Evolutionary conservation across 2,888 invertebrate genomes (phyloP).

Genomic region (Argyresthia goedartella): DNA sequence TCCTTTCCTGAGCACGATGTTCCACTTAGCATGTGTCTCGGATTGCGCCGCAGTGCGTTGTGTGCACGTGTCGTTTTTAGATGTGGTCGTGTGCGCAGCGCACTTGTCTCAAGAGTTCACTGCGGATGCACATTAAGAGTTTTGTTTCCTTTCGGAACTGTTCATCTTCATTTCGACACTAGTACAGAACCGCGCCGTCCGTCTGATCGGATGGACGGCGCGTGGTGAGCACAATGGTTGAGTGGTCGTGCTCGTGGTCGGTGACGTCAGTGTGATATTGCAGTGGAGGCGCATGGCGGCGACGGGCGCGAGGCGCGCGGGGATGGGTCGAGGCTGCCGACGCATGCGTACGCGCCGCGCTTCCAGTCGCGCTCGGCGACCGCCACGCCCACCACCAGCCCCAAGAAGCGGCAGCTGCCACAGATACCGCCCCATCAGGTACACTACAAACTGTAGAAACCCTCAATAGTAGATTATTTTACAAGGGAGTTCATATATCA

Average conservation of each 20-base stretch:
- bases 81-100: slow-evolving; percentile 19
- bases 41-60: slow-evolving; percentile 18
- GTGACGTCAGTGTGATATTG: slow-evolving; percentile 16
- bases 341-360: slow-evolving; percentile 74
- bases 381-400: slow-evolving; percentile 94
- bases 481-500: too few relatives aligned
- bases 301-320: slow-evolving; percentile 24
- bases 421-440: slow-evolving; percentile 88
- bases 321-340: slow-evolving; percentile 53
- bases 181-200: too few relatives aligned
- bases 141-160: neutral
- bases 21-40: slow-evolving; percentile 25
- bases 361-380: slow-evolving; percentile 90
- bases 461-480: neutral
- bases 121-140: neutral
- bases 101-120: slow-evolving; percentile 7
- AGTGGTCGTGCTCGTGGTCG: neutral
- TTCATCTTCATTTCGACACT: neutral
- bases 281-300: slow-evolving; percentile 28
- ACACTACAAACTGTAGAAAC: slow-evolving; percentile 1
- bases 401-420: slow-evolving; percentile 96
- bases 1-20: slow-evolving; percentile 51
- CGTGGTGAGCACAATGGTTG: neutral
- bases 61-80: slow-evolving; percentile 10
- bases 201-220: neutral